Percentiles rank a stretch among this genome's conserved stretches.
Evolutionary conservation across 2,888 invertebrate species (phyloP).

Genomic region (Steinernema carpocapsae): DNA sequence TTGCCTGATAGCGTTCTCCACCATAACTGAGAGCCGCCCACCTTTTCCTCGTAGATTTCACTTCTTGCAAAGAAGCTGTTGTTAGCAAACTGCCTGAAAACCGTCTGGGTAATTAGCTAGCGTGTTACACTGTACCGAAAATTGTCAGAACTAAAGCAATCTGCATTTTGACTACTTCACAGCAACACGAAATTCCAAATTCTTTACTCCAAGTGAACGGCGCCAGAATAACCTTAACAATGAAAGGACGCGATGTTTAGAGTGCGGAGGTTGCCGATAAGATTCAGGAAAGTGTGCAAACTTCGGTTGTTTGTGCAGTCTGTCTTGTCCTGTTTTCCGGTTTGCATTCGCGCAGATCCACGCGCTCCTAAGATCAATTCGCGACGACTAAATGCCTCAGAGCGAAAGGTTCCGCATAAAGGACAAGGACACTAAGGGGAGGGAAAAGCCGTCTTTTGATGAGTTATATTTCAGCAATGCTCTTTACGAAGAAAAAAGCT

Average conservation of each 20-base stretch:
- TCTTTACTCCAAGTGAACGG: no score
- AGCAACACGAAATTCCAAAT: neutral
- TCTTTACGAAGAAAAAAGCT: conserved; percentile 7
- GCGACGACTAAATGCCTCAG: neutral
- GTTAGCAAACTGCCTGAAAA: no score
- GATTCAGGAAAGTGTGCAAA: conserved; percentile 15
- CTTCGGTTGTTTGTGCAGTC: neutral
- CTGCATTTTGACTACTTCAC: neutral
- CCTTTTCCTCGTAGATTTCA: neutral
- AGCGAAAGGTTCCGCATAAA: conserved; percentile 4
- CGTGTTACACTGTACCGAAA: neutral
- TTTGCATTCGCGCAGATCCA: neutral
- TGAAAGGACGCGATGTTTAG: neutral
- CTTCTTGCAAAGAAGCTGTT: no score
- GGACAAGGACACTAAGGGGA: neutral
- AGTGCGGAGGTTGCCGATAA: conserved; percentile 13
- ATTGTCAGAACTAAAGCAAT: neutral
- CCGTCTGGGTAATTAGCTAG: no score
- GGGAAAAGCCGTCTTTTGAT: conserved; percentile 27
- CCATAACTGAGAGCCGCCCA: conserved; percentile 25
- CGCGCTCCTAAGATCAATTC: conserved; percentile 14
- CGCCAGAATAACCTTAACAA: neutral
- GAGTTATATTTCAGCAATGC: conserved; percentile 26
- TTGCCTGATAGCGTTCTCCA: conserved; percentile 8
- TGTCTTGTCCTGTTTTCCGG: conserved; percentile 2